These are phyloP conservation scores for Lottia scabra DNA, from an alignment of 2,888 invertebrate species.

Conservation along the genomic window DNA sequence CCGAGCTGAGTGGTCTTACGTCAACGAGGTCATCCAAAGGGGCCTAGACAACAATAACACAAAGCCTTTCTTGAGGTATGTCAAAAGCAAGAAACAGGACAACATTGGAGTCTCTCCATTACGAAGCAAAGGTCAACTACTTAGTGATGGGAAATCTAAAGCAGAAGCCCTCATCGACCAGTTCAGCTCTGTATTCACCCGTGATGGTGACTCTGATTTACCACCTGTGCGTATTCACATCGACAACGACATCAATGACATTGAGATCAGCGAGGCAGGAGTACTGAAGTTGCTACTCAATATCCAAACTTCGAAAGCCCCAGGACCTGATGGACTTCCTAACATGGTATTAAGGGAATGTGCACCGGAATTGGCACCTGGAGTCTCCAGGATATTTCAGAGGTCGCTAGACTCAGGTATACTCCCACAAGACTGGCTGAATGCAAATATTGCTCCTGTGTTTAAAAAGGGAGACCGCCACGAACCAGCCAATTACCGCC, in stretches of 20 bases:
- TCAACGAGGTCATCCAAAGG: neutral
- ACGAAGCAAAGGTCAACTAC: slow-evolving; percentile 25
- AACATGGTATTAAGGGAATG: neutral
- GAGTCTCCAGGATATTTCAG: neutral
- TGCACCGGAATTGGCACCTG: neutral
- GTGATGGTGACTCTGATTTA: neutral
- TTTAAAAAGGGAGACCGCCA: neutral
- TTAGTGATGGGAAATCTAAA: slow-evolving; percentile 25
- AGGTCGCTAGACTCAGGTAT: neutral
- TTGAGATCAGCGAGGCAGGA: neutral
- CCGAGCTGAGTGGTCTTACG: too few species aligned
- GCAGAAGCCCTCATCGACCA: slow-evolving; percentile 27
- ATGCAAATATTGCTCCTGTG: neutral
- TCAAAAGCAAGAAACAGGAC: slow-evolving; percentile 29
- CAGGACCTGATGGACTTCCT: neutral
- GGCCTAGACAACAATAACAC: slow-evolving; percentile 21
- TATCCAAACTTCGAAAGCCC: too few species aligned
- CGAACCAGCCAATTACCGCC: neutral
- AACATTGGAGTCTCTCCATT: slow-evolving; percentile 26
- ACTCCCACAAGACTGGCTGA: neutral
- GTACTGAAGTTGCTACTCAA: neutral
- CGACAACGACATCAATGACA: neutral
- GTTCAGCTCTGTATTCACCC: slow-evolving; percentile 31
- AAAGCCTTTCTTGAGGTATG: slow-evolving; percentile 34
- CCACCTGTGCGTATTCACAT: neutral